These are phyloP conservation scores for Hydrotaea diabolus DNA, from an alignment of 2,888 invertebrate species.

Conservation along the genomic window DNA sequence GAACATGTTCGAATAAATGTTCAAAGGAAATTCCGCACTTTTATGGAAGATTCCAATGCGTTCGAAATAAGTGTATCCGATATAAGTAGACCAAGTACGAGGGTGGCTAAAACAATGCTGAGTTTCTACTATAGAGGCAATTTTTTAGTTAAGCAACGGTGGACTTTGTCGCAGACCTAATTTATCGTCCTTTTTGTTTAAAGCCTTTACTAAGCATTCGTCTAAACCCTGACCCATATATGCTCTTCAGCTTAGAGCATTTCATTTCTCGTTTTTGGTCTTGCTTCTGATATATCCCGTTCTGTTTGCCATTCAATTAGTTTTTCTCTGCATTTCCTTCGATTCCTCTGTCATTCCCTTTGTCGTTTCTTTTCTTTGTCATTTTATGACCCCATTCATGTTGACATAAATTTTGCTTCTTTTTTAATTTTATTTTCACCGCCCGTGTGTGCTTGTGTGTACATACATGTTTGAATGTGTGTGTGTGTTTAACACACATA, in stretches of 20 bases:
- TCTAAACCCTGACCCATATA: too few relatives aligned
- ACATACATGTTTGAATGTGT: neutral
- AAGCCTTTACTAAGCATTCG: too few relatives aligned
- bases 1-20: neutral
- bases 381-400: slow-evolving; percentile 40
- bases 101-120: neutral
- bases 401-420: slow-evolving; percentile 25
- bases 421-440: slow-evolving; percentile 23
- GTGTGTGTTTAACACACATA: slow-evolving; percentile 8
- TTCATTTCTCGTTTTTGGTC: neutral
- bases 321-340: neutral
- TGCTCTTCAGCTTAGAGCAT: too few relatives aligned
- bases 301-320: slow-evolving; percentile 1
- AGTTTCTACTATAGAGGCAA: too few relatives aligned
- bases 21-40: neutral
- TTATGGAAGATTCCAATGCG: neutral
- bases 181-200: too few relatives aligned
- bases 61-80: too few relatives aligned
- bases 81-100: neutral
- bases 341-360: neutral
- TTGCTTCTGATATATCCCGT: neutral
- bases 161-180: too few relatives aligned
- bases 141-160: too few relatives aligned
- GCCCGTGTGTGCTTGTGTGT: neutral
- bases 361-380: neutral